phyloP scores from a whole-genome alignment of 2,888 invertebrate species.

The Hydriomena furcata region DNA sequence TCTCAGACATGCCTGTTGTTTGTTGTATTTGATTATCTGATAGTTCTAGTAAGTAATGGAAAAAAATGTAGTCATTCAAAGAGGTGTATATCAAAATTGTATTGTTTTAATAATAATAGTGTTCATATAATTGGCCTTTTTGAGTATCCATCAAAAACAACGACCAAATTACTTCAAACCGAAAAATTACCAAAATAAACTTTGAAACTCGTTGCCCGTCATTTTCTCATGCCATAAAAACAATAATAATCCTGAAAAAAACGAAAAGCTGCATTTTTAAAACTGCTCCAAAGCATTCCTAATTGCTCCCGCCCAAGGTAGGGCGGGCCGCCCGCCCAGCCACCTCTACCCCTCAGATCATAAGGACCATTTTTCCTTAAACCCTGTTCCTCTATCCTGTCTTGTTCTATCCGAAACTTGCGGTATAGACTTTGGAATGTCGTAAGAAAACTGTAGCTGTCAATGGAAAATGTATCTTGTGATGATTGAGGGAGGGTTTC shows the following conservation, averaged over 20 bases:
- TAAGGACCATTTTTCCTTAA: constrained; percentile 65
- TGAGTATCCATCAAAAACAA: neutral
- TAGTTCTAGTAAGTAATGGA: too few species aligned
- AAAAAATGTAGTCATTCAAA: too few species aligned
- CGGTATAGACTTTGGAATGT: constrained; percentile 70
- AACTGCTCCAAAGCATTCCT: constrained; percentile 59
- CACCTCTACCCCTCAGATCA: constrained; percentile 46
- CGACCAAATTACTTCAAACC: neutral
- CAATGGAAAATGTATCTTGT: constrained; percentile 59
- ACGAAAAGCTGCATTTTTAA: constrained; percentile 64
- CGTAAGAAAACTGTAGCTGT: constrained; percentile 62
- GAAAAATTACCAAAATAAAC: constrained; percentile 1
- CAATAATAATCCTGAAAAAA: constrained; percentile 52
- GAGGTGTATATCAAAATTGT: too few species aligned
- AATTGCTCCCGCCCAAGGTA: constrained; percentile 76
- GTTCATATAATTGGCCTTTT: neutral
- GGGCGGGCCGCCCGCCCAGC: constrained; percentile 69
- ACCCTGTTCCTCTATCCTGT: constrained; percentile 62
- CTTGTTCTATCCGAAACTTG: constrained; percentile 67
- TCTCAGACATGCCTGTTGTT: too few species aligned
- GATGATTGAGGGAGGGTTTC: constrained; percentile 36
- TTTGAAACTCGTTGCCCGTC: constrained; percentile 20
- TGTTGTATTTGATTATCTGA: too few species aligned
- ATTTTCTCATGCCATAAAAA: constrained; percentile 33
- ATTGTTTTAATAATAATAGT: too few species aligned